Base-by-base conservation (phyloP, 2,113 vertebrate genomes). In the Danionella cerebrum region DNA sequence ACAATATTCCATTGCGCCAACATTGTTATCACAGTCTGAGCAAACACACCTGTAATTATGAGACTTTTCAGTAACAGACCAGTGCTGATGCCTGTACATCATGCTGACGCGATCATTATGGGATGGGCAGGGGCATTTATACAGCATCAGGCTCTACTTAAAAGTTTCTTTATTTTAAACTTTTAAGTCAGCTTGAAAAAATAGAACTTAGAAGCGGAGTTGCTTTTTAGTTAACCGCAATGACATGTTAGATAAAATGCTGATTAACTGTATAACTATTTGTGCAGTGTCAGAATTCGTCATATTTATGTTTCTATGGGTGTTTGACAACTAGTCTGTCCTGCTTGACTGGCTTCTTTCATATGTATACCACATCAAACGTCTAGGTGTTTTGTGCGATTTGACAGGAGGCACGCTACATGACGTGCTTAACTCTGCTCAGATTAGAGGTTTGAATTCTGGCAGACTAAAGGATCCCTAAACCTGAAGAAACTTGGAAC, bases 41-140 rank as follows among this genome's bases (percentile, higher is more conserved):
- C 69, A 67, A 67, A 75, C 68, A 67, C 69, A 75, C 55, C 55
- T 67, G 68, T 51, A 71, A 75, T 75, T 71, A 71, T 55, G 50
- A 57, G 57, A 65, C 64, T 67, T 57, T 71, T 75, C 7, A 55
- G 68, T 70, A 21, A 36, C 53, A 21, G 45, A 13, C 25, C 33
- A 53, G 29, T 18, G 24, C 69, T 55, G 69, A 25, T 54, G 27
- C 44, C 27, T 31, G 50, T 24, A 55, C 48, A 12, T 59, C 64
- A 41, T 18, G 65, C 13, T 60, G 38, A 47, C 29, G n/a, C n/a
- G n/a, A 47, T 67, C 39, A 55, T n/a, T 6, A 7, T 13, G 3
- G 33, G 47, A 68, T 21, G 25, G 33, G 16, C 27, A 8, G 2
- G n/a, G 21, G 16, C 31, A 6, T 7, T 11, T 13, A 41, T 55